Base-by-base conservation (phyloP, 2,888 invertebrate species). In the Beris morrisii region DNA sequence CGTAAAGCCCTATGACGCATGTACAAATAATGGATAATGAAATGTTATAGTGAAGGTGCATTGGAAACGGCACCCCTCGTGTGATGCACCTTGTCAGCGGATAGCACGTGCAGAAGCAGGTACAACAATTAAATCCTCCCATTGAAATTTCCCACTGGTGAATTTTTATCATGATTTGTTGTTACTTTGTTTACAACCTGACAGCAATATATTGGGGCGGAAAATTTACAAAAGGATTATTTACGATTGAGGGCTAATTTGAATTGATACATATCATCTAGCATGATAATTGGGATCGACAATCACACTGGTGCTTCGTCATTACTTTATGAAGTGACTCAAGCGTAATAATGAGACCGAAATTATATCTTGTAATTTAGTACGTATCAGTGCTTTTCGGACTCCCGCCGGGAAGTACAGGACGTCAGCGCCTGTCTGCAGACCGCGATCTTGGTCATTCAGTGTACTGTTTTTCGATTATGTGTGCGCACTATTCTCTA, bases 121-220 rank as follows among this genome's bases (percentile, higher is more conserved):
- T 69, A 69, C 54, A 54, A 67, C 65, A 69, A 65, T 69, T 65
- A 69, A 65, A 65, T 63, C 69, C 64, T 56, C 65, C 63, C 64
- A 61, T 54, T 66, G 64, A 54, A 31, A 45, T 45, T 31, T 13
- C 13, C 44, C 44, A 45, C 43, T 54, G 15, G 45, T 43, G 54
- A 64, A 54, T 53, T 64, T 30, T 28, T 30, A 38, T 28, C 28
- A 38, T 52, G 38, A 61, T 61, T 61, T 61, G 61, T 61, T 50
- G 61, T 52, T 50, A 61, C 50, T 61, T 50, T 61, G 50, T 32
- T 50, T 38, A 61, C 61, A 61, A 52, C 52, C 61, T 15, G 43
- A 46, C 31, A 48, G n/a, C 43, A 43, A 56, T 56, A 56, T 58
- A 28, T 7, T 30, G 22, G 48, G 30, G 55, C 15, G 32, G 55